Percentiles rank a stretch among this genome's conserved stretches.
These are phyloP conservation scores for Congeria kusceri DNA, from an alignment of 2,888 invertebrate genomes.

Conservation along the genomic window DNA sequence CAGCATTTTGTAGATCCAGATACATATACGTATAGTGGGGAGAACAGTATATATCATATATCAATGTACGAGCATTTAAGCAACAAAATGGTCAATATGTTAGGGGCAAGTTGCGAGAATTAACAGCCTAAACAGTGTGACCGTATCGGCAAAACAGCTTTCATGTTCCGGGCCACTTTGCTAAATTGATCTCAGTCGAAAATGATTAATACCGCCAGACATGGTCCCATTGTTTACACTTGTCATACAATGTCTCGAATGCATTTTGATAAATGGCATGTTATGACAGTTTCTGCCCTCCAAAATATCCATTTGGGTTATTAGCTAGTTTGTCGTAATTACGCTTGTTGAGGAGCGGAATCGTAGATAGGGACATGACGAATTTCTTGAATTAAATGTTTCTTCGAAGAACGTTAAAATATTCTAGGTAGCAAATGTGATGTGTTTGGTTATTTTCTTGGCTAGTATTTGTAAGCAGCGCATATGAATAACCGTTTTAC, in stretches of 20 bases:
- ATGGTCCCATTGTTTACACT: conserved; percentile 59
- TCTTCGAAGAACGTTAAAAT: too few species aligned
- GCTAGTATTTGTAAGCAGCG: too few species aligned
- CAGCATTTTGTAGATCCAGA: too few species aligned
- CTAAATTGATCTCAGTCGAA: conserved; percentile 44
- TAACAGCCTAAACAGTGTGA: conserved; percentile 1
- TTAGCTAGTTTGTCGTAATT: conserved; percentile 54
- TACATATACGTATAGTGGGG: too few species aligned
- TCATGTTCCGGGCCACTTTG: conserved; percentile 31
- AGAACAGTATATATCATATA: too few species aligned
- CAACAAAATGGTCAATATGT: conserved; percentile 29
- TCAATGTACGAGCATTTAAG: too few species aligned
- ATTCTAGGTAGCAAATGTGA: too few species aligned
- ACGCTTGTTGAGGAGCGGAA: conserved; percentile 9
- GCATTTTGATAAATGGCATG: conserved; percentile 62
- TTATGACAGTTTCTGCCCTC: conserved; percentile 44
- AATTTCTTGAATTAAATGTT: too few species aligned
- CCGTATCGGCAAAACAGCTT: too few species aligned
- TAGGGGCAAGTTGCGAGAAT: conserved; percentile 17
- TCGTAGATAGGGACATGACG: not conserved
- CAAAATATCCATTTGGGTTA: conserved; percentile 58
- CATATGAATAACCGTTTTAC: too few species aligned
- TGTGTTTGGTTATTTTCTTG: too few species aligned
- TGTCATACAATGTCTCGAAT: conserved; percentile 57
- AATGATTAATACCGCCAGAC: conserved; percentile 51